These are phyloP conservation scores for Pantherophis alleghaniensis DNA, from an alignment of 2,797 vertebrate species.

Conservation along the genomic window DNA sequence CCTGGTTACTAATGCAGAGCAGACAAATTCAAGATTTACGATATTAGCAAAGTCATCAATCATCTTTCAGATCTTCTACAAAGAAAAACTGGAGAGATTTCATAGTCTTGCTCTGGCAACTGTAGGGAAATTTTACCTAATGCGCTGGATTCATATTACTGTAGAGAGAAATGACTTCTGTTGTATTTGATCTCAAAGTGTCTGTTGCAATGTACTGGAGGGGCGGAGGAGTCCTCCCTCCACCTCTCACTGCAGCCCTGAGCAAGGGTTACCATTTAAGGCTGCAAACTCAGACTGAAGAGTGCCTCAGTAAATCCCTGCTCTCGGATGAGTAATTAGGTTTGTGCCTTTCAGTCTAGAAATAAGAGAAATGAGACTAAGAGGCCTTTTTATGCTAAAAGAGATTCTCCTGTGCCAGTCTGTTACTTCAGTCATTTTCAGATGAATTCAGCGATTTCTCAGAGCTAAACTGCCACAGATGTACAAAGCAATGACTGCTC, in stretches of 20 bases:
- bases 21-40: conserved; percentile 7
- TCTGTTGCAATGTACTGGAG: not conserved
- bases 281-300: not conserved
- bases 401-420: too few species aligned
- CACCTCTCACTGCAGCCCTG: not conserved
- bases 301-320: not conserved
- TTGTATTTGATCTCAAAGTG: not conserved
- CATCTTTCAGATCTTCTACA: conserved; percentile 19
- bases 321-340: not conserved
- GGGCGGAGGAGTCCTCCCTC: not conserved
- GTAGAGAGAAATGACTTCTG: conserved; percentile 28
- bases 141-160: not conserved
- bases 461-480: not conserved
- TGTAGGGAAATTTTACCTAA: conserved; percentile 40
- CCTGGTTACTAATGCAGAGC: conserved; percentile 15
- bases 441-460: not conserved
- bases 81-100: conserved; percentile 19
- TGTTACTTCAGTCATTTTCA: not conserved
- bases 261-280: conserved; percentile 33
- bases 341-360: not conserved
- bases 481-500: not conserved
- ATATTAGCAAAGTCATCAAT: not conserved
- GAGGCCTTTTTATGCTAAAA: not conserved
- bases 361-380: not conserved
- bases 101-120: rapidly evolving